Evolutionary conservation across 2,888 invertebrate genomes (phyloP), one percentile per base, ranked within the genome.

Genomic region (Plebejus anna): DNA sequence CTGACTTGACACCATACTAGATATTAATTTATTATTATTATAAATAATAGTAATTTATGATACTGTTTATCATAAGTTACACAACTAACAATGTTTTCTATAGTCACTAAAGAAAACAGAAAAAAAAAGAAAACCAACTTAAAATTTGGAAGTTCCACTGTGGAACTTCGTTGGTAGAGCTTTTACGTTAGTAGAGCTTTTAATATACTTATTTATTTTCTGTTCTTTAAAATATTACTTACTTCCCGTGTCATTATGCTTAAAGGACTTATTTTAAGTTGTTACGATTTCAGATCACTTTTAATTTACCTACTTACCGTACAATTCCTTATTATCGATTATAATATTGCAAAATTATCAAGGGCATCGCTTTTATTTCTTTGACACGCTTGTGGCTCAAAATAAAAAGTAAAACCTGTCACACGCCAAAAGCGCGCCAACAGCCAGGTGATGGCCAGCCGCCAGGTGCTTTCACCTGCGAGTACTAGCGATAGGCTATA

Each of bases 381-480:
- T 55, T 73, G 73, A 51, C 73, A 55, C 73, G 32, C 32, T 55
- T 73, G 51, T 1, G 11, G 3, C 32, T 9, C 36, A 73, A 32
- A 32, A 51, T 73, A 73, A 73, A 73, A 73, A 73, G 73, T 73
- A 73, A 73, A 73, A 73, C 55, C 73, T 16, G 55, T 32, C 73
- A 73, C 13, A 55, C 73, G 55, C 28, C 47, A 72, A 28, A 47
- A 36, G 47, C 22, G 42, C 72, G 42, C 55, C 32, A 55, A 73
- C 28, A 13, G 66, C 66, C 66, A 22, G 73, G 73, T 73, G 73
- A 22, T 22, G 22, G 42, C 55, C 32, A 55, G 55, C 28, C 4
- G 66, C 66, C 66, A 22, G 73, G 73, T 73, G 73, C 51, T 55
- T 55, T 51, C 32, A 73, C 55, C 13, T 13, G 47, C 73, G 51